phyloP scores from a whole-genome alignment of 2,797 vertebrate genomes.

The Lacerta viridis region DNA sequence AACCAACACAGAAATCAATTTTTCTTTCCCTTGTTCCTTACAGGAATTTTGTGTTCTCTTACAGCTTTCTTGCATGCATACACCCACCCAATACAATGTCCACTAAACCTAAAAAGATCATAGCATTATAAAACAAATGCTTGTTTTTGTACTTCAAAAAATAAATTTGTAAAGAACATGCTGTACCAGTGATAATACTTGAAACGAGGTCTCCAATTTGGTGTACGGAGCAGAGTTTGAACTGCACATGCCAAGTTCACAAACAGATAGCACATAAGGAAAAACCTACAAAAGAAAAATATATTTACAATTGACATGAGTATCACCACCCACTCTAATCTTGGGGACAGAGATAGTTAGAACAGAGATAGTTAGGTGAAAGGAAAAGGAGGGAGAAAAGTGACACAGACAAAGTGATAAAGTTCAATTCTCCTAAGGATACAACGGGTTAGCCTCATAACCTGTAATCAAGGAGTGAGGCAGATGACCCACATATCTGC shows the following conservation, averaged over 20 bases:
- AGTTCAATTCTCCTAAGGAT: background rate
- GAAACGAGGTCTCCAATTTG: slow-evolving; percentile 97
- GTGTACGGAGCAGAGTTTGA: slow-evolving; percentile 93
- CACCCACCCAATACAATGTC: background rate
- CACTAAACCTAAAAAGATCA: background rate
- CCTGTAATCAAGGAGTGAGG: background rate
- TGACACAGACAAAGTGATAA: background rate
- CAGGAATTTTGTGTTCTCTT: background rate
- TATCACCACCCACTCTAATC: background rate
- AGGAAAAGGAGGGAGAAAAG: background rate
- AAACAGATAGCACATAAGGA: slow-evolving; percentile 98
- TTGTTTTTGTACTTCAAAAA: slow-evolving; percentile 22
- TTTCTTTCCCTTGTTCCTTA: background rate
- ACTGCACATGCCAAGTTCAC: slow-evolving; percentile 96
- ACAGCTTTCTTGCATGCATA: background rate
- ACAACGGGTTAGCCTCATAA: background rate
- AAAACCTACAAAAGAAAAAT: slow-evolving; percentile 86
- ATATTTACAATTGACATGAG: slow-evolving; percentile 46
- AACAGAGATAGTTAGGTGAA: background rate
- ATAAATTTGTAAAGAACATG: slow-evolving; percentile 31
- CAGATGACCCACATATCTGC: background rate
- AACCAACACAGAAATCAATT: background rate
- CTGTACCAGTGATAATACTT: slow-evolving; percentile 94
- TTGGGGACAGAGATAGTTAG: background rate
- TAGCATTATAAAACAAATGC: background rate